Evolutionary conservation across 2,113 vertebrate genomes (phyloP), one percentile per base, ranked within the genome.

Genomic region (Lichenostomus cassidix): DNA sequence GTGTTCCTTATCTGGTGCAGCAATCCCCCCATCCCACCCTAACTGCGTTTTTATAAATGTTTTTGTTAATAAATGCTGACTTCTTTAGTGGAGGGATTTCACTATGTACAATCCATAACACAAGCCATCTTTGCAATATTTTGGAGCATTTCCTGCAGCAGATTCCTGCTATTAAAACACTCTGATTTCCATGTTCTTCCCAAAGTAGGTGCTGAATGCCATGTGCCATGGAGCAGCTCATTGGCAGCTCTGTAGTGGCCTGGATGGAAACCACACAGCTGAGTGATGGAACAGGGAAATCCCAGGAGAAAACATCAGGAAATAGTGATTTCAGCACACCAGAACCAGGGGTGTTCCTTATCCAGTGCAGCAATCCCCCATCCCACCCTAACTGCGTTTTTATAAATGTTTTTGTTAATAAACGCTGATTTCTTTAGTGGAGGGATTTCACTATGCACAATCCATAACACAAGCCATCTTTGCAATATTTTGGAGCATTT

Each of bases 11-110:
- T 44, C 27, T 11, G 1, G 7, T 23, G 14, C 10, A 37, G 62
- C 10, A 5, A 15, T n/a, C 9, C 70, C n/a, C 19, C 7, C 9
- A 27, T 6, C 19, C n/a, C 62, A 82, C 6, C 9, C 37, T 31
- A 27, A 46, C 10, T 14, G 6, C 12, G 16, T 1, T 35, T 41
- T 22, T 24, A 29, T 37, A 8, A 18, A 2, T 3, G 1, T 0
- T 23, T 23, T 25, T 31, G 23, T 28, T 10, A 6, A 44, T 33
- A 25, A 68, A 59, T 15, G 10, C 5, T 24, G 3, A 11, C 59
- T 55, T 67, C 5, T 35, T 37, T 15, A 15, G 19, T 21, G 23
- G 58, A 52, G 33, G 24, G 23, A 47, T 80, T 67, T 70, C 64
- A 28, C 35, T 37, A 4, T 0, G 0, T 21, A 12, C 4, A 47